Evolutionary conservation across 2,888 invertebrate genomes (phyloP).

Genomic region (Microctonus hyperodae): DNA sequence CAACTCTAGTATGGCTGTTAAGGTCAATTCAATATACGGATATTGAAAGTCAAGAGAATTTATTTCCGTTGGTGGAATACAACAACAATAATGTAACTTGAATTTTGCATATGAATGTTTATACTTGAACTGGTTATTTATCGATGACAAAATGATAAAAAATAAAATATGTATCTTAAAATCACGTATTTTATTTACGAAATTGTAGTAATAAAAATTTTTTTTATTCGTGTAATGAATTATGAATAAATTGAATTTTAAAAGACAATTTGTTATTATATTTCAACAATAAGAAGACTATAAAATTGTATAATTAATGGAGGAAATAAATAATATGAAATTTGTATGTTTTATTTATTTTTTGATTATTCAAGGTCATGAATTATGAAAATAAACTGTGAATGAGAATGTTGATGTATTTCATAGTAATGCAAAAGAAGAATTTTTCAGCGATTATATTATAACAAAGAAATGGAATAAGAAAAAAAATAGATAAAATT

Average conservation of each 20-base stretch:
- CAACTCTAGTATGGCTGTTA: background rate
- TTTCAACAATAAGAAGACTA: too few species aligned
- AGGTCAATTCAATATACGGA: slow-evolving; percentile 10
- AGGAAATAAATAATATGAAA: background rate
- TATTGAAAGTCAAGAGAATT: background rate
- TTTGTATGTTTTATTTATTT: background rate
- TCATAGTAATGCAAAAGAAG: too few species aligned
- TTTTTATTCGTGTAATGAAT: background rate
- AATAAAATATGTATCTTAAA: background rate
- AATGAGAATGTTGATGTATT: background rate
- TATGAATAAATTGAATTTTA: too few species aligned
- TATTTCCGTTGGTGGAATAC: background rate
- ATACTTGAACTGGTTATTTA: background rate
- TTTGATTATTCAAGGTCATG: slow-evolving; percentile 12
- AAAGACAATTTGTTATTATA: too few species aligned
- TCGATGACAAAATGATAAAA: background rate
- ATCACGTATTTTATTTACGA: background rate
- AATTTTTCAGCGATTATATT: background rate
- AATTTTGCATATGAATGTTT: too few species aligned
- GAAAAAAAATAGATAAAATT: background rate
- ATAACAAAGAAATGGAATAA: background rate
- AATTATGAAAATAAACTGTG: slow-evolving; percentile 5
- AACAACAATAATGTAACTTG: background rate
- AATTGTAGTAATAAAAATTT: background rate
- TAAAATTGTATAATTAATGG: background rate